A percentile compares a stretch with the other conserved stretches of the same genome.
phyloP scores from a whole-genome alignment of 2,113 vertebrate species.

The Saccopteryx bilineata region DNA sequence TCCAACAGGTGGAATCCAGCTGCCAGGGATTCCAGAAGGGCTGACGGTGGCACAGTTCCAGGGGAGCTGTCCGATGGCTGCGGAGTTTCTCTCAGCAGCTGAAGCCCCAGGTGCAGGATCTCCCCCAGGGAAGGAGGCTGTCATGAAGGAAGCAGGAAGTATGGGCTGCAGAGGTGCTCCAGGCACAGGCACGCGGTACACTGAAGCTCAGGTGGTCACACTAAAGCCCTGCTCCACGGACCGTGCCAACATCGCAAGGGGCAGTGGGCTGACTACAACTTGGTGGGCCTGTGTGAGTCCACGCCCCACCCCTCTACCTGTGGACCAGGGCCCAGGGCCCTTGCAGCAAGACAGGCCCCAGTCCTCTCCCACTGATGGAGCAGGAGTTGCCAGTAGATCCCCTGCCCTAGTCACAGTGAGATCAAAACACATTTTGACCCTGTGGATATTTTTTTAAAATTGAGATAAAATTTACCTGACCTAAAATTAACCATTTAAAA shows the following conservation, averaged over 20 bases:
- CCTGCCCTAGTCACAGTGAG: background rate
- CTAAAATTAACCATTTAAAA: slow-evolving; percentile 12
- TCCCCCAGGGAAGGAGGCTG: background rate
- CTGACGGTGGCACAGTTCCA: background rate
- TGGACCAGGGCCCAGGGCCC: background rate
- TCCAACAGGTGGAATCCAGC: slow-evolving; percentile 37
- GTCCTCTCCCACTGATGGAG: background rate
- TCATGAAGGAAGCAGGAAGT: slow-evolving; percentile 22
- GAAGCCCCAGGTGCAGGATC: slow-evolving; percentile 14
- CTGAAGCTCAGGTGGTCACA: background rate
- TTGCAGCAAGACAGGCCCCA: background rate
- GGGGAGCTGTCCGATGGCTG: slow-evolving; percentile 7
- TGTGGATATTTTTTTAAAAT: background rate
- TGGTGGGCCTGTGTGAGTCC: background rate
- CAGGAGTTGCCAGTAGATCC: background rate
- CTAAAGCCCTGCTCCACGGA: background rate
- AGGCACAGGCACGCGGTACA: background rate
- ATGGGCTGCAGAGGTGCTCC: background rate
- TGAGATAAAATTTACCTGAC: background rate
- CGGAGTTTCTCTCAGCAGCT: slow-evolving; percentile 26
- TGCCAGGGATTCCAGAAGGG: background rate
- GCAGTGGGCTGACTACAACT: accelerated
- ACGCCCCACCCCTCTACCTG: accelerated
- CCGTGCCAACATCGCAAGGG: background rate
- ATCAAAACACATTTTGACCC: background rate